Evolutionary conservation across 1,140 invertebrate genomes (phyloP).

Genomic region (Caerostris extrusa): DNA sequence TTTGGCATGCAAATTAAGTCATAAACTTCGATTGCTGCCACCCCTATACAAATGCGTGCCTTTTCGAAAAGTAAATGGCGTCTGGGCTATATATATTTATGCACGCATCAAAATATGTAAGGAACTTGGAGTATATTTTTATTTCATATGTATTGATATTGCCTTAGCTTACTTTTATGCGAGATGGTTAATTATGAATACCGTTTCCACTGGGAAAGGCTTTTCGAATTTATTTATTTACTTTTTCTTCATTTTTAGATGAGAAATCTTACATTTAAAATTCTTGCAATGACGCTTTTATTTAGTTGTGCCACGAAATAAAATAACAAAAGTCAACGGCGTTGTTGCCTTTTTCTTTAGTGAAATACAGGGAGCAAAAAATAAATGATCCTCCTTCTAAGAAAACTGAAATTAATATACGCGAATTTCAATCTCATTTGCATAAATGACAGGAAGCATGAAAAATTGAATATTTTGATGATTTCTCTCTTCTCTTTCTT

Average conservation of each 20-base stretch:
- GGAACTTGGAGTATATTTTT: constrained; percentile 25
- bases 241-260: background rate
- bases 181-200: constrained; percentile 59
- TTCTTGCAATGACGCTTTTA: constrained; percentile 8
- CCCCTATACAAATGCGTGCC: constrained; percentile 56
- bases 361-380: background rate
- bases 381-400: background rate
- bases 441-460: constrained; percentile 30
- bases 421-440: constrained; percentile 31
- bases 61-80: constrained; percentile 25
- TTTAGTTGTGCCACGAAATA: background rate
- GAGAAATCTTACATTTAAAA: constrained; percentile 29
- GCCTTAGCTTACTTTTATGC: background rate
- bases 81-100: constrained; percentile 60
- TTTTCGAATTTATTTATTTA: background rate
- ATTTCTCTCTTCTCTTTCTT: constrained; percentile 2
- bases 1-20: constrained; percentile 73
- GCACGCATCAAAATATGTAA: constrained; percentile 20
- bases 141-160: constrained; percentile 63
- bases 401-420: constrained; percentile 40
- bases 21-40: constrained; percentile 72
- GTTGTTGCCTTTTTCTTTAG: background rate
- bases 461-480: constrained; percentile 33
- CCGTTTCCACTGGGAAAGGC: background rate
- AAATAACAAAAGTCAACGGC: background rate